Evolutionary conservation across 2,888 invertebrate genomes (phyloP), one percentile per base, ranked within the genome.

Genomic region (Epirrita christyi): DNA sequence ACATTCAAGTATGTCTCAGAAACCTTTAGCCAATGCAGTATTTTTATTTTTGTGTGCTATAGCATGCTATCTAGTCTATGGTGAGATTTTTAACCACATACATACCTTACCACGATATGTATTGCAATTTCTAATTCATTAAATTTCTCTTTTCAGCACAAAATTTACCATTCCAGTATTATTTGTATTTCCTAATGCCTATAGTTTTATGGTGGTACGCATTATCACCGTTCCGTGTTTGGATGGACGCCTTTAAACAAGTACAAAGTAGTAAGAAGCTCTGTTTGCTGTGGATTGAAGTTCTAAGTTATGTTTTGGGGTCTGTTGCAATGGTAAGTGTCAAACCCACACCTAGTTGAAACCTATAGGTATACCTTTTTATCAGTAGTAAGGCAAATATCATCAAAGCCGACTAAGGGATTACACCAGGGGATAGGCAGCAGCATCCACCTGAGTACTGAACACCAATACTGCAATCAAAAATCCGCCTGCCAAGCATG

Each of bases 111-210:
- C n/a, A n/a, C n/a, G n/a, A n/a, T n/a, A n/a, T n/a, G n/a, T n/a
- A n/a, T 21, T 21, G 21, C 21, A 21, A 21, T 32, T 32, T 5
- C 9, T 32, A 32, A 7, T 7, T 32, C 2, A 32, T 32, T 2
- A 32, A 32, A 32, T 32, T 32, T 21, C 2, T 21, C 6, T 64
- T 75, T 86, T 72, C 92, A 93, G 94, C 92, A 27, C 95, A 96
- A 85, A 87, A 85, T 42, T 83, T 95, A 48, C 94, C 95, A 14
- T 51, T 91, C 14, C 93, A 93, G 70, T 94, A 95, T 81, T 93
- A 94, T 63, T 73, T 95, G 34, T 96, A 96, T 79, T 93, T 94
- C 61, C 70, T 94, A 41, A 80, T 96, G 69, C 96, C 96, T 1
- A 75, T 95, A 48, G 66, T 93, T 0, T 78, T 95, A 28, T 95